Evolutionary conservation across 2,888 invertebrate genomes (phyloP).

Genomic region (Atrina japonica): DNA sequence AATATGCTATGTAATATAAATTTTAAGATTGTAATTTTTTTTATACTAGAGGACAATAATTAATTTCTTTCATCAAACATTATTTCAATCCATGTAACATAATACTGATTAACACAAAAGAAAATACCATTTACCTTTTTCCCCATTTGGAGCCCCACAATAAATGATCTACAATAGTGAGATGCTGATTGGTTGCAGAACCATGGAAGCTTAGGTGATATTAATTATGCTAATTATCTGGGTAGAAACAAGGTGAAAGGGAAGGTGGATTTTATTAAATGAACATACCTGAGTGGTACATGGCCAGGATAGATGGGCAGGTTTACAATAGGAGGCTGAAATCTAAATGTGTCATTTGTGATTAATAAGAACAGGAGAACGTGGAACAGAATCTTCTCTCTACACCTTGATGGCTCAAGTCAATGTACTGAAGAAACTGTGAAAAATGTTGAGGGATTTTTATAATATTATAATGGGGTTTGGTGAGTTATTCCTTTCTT

Average conservation of each 20-base stretch:
- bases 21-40: too few species aligned
- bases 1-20: too few species aligned
- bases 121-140: conserved; percentile 13
- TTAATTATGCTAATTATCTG: conserved; percentile 38
- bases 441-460: conserved; percentile 28
- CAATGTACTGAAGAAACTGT: conserved; percentile 8
- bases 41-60: too few species aligned
- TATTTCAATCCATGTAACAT: neutral
- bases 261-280: conserved; percentile 23
- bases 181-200: conserved; percentile 19
- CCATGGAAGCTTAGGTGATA: conserved; percentile 27
- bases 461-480: conserved; percentile 32
- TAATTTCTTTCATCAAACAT: too few species aligned
- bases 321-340: neutral
- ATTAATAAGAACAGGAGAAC: too few species aligned
- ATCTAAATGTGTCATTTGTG: neutral
- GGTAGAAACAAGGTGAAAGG: conserved; percentile 29
- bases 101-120: neutral
- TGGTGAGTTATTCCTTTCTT: conserved; percentile 22
- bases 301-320: neutral
- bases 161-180: conserved; percentile 9
- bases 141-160: conserved; percentile 12
- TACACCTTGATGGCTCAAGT: neutral
- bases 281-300: conserved; percentile 11
- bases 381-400: too few species aligned